A percentile compares a stretch with the other conserved stretches of the same genome.
phyloP scores from a whole-genome alignment of 2,888 invertebrate genomes.

The Tiliacea citrago region DNA sequence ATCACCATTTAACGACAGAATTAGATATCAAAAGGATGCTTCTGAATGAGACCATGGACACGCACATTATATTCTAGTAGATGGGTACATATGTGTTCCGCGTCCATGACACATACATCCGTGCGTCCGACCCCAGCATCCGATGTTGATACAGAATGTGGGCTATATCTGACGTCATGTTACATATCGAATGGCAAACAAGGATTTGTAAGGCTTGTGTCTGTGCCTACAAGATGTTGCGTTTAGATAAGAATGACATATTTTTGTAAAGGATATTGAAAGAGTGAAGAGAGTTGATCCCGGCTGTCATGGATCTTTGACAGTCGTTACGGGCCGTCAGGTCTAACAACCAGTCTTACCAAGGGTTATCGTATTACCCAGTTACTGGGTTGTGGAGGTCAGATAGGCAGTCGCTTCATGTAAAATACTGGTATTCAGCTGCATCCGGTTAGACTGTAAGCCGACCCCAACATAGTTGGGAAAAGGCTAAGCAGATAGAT shows the following conservation, averaged over 20 bases:
- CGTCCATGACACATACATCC: conserved; percentile 57
- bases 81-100: conserved; percentile 29
- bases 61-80: conserved; percentile 12
- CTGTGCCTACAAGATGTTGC: conserved; percentile 39
- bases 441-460: too few relatives aligned
- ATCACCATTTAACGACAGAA: conserved; percentile 43
- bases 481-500: too few relatives aligned
- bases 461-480: too few relatives aligned
- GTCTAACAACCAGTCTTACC: too few relatives aligned
- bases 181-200: conserved; percentile 56
- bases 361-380: too few relatives aligned
- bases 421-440: too few relatives aligned
- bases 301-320: too few relatives aligned
- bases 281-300: too few relatives aligned
- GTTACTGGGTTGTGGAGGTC: too few relatives aligned
- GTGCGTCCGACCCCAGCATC: conserved; percentile 53
- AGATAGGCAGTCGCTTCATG: too few relatives aligned
- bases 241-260: conserved; percentile 31
- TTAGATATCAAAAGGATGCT: conserved; percentile 52
- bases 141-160: conserved; percentile 59
- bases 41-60: conserved; percentile 44
- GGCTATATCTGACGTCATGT: conserved; percentile 41
- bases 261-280: conserved; percentile 20
- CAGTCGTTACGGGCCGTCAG: too few relatives aligned
- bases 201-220: conserved; percentile 46